Base-by-base conservation (phyloP, 2,113 vertebrate species). In the Puma concolor region DNA sequence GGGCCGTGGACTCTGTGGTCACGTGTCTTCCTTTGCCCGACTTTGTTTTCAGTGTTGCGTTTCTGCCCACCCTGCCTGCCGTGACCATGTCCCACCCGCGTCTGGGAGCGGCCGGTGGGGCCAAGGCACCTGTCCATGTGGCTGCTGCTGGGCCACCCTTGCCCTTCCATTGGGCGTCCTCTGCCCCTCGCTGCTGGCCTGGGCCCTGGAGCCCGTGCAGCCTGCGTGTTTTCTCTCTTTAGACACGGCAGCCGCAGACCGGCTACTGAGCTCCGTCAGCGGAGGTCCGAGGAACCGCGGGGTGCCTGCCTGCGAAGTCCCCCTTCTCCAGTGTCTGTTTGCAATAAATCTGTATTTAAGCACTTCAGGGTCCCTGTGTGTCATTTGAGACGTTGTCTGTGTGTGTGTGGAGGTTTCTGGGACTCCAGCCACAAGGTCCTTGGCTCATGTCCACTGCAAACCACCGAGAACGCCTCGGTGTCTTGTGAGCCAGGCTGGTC, bases 341-440 rank as follows among this genome's bases (percentile, higher is more conserved):
- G 95, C 98, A 98, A 98, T 98, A 98, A 98, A 98, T 84, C 71
- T 96, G 90, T 98, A 88, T 97, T 96, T 94, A 94, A 98, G 76
- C 94, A 85, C 63, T 27, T 67, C 31, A 88, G 72, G 17, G 50
- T 98, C 94, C 38, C 21, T 33, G 83, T 96, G 92, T 97, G 60
- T 66, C 31, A 14, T 93, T 93, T 71, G 4, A 76, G 76, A 44
- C 16, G 15, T 82, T 50, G 52, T 79, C 23, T 60, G 11, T 48
- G 13, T 17, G 19, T 36, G 19, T 36, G 48, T 13, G 41, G 33
- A 74, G 5, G 0, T 44, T 69, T 41, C 63, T 41, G 0, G 2
- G 12, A 33, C 79, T 76, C 66, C 21, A 25, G 44, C 27, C 15
- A 0, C 13, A 16, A 88, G 50, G 66, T 36, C 31, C n/a, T n/a